Evolutionary conservation across 2,113 vertebrate genomes (phyloP).

Genomic region (Suncus etruscus): DNA sequence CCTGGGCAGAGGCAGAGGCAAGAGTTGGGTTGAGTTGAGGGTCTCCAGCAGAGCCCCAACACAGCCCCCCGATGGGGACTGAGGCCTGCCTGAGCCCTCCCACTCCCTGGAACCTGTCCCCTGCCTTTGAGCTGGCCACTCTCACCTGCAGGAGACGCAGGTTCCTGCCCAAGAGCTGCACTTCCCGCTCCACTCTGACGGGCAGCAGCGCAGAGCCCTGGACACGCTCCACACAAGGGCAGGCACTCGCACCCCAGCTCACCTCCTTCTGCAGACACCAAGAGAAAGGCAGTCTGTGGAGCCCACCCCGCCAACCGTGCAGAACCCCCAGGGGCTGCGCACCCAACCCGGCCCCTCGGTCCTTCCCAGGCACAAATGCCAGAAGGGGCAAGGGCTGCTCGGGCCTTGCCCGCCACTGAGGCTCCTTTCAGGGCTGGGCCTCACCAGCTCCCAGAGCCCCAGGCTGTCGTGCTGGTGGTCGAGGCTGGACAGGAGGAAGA

Average conservation of each 20-base stretch:
- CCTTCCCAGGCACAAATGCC: neutral
- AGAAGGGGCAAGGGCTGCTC: neutral
- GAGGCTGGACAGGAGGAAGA: conserved; percentile 90
- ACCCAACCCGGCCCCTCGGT: neutral
- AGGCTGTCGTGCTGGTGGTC: conserved; percentile 95
- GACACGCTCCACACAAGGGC: conserved; percentile 95
- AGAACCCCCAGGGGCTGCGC: neutral
- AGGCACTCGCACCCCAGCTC: conserved; percentile 90
- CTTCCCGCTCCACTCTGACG: conserved; percentile 91
- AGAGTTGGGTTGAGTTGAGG: too few species aligned
- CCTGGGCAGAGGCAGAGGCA: conserved; percentile 84
- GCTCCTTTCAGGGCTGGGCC: conserved; percentile 76
- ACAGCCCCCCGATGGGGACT: too few species aligned
- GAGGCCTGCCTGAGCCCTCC: too few species aligned
- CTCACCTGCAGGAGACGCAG: conserved; percentile 95
- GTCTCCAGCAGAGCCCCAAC: neutral
- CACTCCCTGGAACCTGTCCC: too few species aligned
- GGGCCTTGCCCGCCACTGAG: conserved; percentile 53
- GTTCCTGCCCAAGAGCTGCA: conserved; percentile 93
- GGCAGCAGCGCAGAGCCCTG: conserved; percentile 92
- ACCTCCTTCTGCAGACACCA: conserved; percentile 88
- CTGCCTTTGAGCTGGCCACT: too few species aligned
- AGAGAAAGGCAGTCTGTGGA: conserved; percentile 38
- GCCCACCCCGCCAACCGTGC: neutral
- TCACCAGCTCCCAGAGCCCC: conserved; percentile 93